These are phyloP conservation scores for Sciaenops ocellatus DNA, from an alignment of 2,797 vertebrate species.

Conservation along the genomic window DNA sequence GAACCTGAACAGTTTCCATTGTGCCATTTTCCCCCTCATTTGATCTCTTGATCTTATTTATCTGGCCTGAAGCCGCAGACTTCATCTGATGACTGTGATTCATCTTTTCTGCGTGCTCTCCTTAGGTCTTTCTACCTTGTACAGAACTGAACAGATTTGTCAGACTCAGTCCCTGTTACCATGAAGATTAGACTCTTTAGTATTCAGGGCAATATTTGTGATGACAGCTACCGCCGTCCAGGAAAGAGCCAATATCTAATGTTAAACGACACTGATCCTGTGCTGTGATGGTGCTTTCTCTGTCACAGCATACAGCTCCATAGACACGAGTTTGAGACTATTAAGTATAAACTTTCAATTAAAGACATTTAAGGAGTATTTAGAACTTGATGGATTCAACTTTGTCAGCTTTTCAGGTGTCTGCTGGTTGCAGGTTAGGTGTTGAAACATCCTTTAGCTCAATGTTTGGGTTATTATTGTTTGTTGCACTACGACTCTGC, in stretches of 20 bases:
- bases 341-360: background rate
- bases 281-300: conserved; percentile 8
- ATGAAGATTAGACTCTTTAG: conserved; percentile 33
- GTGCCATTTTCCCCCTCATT: background rate
- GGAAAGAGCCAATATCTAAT: conserved; percentile 36
- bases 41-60: background rate
- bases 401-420: background rate
- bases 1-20: conserved; percentile 28
- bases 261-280: conserved; percentile 36
- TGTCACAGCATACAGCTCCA: conserved; percentile 15
- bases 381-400: background rate
- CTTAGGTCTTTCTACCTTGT: background rate
- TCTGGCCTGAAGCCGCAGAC: background rate
- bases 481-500: conserved; percentile 48
- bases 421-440: background rate
- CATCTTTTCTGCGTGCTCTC: background rate
- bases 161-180: conserved; percentile 7
- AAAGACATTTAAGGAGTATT: background rate
- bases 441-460: background rate
- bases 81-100: background rate
- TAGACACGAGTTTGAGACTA: conserved; percentile 2
- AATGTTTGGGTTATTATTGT: conserved; percentile 40
- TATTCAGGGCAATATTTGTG: conserved; percentile 49
- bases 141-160: background rate
- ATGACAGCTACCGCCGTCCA: conserved; percentile 41